Percentiles rank a stretch among this genome's conserved stretches.
Conservation (phyloP, 1,140 invertebrate species). For the Panagrolaimus sp. region DNA sequence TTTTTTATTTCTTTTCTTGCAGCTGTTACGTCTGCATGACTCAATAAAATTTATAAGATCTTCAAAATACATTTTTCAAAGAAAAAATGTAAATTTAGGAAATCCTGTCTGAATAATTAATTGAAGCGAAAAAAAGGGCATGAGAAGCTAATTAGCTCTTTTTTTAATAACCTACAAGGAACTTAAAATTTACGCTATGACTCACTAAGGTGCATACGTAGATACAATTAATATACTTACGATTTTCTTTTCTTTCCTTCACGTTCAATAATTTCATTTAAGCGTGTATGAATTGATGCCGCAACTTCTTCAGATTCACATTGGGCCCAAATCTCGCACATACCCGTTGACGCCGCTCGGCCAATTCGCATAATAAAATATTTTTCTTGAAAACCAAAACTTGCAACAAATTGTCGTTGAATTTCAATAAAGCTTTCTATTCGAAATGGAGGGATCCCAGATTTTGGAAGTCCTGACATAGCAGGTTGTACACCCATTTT, state of each 20-base stretch:
- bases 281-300: slow-evolving; percentile 15
- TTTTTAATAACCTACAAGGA: neutral
- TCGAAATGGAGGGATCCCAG: slow-evolving; percentile 23
- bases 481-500: slow-evolving; percentile 28
- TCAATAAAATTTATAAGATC: too few relatives aligned
- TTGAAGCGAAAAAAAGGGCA: neutral
- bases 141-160: too few relatives aligned
- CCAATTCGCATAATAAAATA: slow-evolving; percentile 33
- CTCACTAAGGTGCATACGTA: too few relatives aligned
- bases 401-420: slow-evolving; percentile 26
- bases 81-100: too few relatives aligned
- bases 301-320: slow-evolving; percentile 33
- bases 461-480: slow-evolving; percentile 19
- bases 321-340: slow-evolving; percentile 29
- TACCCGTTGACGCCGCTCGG: slow-evolving; percentile 20
- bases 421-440: slow-evolving; percentile 25
- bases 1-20: too few relatives aligned
- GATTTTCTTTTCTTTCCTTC: slow-evolving; percentile 32
- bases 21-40: too few relatives aligned
- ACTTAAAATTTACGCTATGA: neutral
- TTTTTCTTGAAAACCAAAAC: slow-evolving; percentile 26
- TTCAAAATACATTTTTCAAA: too few relatives aligned
- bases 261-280: slow-evolving; percentile 30
- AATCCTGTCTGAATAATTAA: too few relatives aligned
- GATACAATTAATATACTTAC: neutral